These are phyloP conservation scores for Buceros bicornis DNA, from an alignment of 2,797 vertebrate genomes.

Conservation along the genomic window DNA sequence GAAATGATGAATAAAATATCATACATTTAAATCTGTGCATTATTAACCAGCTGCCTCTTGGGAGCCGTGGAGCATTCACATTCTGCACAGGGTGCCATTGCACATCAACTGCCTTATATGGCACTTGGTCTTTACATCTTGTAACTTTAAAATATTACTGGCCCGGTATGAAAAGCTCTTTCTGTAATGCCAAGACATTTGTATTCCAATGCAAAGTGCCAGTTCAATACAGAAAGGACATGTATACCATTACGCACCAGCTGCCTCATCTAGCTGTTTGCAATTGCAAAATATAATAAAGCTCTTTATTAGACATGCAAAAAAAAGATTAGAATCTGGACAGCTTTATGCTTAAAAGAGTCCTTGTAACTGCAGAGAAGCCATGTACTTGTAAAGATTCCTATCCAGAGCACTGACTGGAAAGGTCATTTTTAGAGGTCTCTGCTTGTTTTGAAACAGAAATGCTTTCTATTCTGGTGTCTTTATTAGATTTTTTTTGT, in stretches of 20 bases:
- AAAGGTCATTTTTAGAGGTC: background rate
- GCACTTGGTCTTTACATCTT: conserved; percentile 9
- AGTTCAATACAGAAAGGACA: conserved; percentile 26
- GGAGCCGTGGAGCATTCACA: background rate
- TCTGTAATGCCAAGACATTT: conserved; percentile 36
- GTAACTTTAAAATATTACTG: conserved; percentile 38
- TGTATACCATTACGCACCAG: conserved; percentile 48
- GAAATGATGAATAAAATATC: conserved; percentile 35
- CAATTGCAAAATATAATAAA: conserved; percentile 38
- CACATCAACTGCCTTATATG: background rate
- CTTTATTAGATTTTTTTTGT: background rate
- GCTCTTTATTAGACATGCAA: conserved; percentile 28
- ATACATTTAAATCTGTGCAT: conserved; percentile 26
- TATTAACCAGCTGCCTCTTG: conserved; percentile 38
- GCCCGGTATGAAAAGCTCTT: conserved; percentile 27
- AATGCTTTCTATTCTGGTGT: background rate
- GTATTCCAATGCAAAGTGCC: conserved; percentile 30
- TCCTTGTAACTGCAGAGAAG: background rate
- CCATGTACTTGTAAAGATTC: background rate
- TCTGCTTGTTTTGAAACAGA: background rate
- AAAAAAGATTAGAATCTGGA: conserved; percentile 17
- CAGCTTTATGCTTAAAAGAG: background rate
- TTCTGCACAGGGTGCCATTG: background rate
- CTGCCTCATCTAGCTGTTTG: conserved; percentile 53
- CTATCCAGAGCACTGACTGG: background rate